Percentiles rank a stretch among this genome's conserved stretches.
Evolutionary conservation across 1,140 invertebrate genomes (phyloP).

Genomic region (Oscheius sp.): DNA sequence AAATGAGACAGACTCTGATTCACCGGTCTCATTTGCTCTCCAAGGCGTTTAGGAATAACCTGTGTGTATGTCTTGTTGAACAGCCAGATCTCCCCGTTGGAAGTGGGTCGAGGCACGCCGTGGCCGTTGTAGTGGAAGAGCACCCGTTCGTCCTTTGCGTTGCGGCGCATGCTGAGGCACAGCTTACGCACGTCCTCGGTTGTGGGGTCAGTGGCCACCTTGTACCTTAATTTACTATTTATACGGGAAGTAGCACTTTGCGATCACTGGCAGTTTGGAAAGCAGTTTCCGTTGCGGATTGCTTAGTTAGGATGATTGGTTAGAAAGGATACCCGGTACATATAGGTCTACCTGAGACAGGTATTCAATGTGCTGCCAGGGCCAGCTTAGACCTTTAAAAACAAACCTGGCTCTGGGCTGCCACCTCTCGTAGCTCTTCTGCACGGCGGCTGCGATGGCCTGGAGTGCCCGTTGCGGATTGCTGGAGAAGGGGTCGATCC

Average conservation of each 20-base stretch:
- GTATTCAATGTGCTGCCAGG: no score
- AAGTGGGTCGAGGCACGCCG: slow-evolving; percentile 94
- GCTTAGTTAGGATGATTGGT: no score
- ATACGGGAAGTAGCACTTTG: no score
- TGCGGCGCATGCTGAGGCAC: slow-evolving; percentile 86
- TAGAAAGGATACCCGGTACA: no score
- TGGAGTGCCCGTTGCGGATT: slow-evolving; percentile 90
- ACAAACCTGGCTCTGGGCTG: slow-evolving; percentile 78
- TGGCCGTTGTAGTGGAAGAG: slow-evolving; percentile 99
- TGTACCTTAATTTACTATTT: slow-evolving; percentile 70
- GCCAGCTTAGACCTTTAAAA: no score
- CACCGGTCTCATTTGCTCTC: no score
- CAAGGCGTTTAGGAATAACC: no score
- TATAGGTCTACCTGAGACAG: no score
- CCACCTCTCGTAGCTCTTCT: slow-evolving; percentile 91
- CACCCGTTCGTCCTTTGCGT: slow-evolving; percentile 96
- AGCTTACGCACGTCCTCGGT: slow-evolving; percentile 96
- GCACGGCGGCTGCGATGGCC: slow-evolving; percentile 82
- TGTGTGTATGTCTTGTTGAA: slow-evolving; percentile 79
- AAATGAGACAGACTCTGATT: no score
- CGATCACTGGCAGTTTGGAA: no score
- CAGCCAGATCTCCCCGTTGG: slow-evolving; percentile 99
- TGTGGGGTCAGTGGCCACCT: slow-evolving; percentile 92
- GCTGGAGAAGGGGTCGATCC: slow-evolving; percentile 80
- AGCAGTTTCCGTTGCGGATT: no score